phyloP scores from a whole-genome alignment of 2,888 invertebrate species.

The Plagodis pulveraria region DNA sequence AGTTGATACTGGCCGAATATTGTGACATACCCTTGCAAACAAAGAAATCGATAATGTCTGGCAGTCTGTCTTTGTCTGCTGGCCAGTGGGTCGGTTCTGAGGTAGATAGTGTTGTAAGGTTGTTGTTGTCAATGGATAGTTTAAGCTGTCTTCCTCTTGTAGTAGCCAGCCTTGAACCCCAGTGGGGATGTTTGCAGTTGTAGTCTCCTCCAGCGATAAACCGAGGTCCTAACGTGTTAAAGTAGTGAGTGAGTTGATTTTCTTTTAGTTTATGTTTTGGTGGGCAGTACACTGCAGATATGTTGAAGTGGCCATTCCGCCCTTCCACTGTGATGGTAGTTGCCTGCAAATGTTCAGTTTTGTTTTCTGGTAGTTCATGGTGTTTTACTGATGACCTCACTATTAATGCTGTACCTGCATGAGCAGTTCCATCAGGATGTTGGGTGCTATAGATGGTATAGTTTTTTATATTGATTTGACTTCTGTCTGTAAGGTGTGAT shows the following conservation, averaged over 20 bases:
- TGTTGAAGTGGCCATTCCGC: not conserved
- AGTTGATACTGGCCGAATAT: not conserved
- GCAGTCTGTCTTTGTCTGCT: not conserved
- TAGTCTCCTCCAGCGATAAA: not conserved
- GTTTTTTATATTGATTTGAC: not conserved
- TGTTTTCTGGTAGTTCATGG: not conserved
- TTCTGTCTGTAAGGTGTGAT: not conserved
- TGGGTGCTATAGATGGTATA: not conserved
- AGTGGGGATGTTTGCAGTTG: not conserved
- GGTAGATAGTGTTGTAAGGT: no score
- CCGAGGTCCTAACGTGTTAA: not conserved
- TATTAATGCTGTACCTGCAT: not conserved
- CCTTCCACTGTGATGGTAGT: not conserved
- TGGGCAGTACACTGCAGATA: not conserved
- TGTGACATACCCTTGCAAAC: not conserved
- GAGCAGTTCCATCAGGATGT: not conserved
- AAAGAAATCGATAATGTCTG: not conserved
- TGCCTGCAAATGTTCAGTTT: not conserved
- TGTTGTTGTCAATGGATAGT: no score
- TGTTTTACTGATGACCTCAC: not conserved
- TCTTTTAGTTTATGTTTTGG: not conserved
- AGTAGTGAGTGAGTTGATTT: not conserved
- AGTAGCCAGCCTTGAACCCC: not conserved
- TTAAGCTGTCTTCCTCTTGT: not conserved
- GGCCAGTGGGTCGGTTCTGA: not conserved